phyloP scores from a whole-genome alignment of 2,888 invertebrate species.

The Xylophagus ater region DNA sequence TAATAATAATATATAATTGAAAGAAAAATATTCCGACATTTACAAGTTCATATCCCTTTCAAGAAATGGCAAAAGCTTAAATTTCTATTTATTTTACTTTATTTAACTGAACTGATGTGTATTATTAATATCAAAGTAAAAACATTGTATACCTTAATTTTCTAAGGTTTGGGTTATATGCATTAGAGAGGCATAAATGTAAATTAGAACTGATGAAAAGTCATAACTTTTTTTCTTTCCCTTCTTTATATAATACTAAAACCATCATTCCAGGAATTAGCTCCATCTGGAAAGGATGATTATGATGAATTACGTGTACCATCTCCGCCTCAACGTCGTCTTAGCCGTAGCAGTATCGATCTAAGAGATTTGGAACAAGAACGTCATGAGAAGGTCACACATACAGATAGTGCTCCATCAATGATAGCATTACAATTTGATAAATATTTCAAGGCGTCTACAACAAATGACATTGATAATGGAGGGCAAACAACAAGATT shows the following conservation, averaged over 20 bases:
- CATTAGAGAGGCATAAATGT: neutral
- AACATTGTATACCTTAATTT: no score
- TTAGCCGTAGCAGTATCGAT: slow-evolving; percentile 40
- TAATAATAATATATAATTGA: no score
- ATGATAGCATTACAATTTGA: slow-evolving; percentile 36
- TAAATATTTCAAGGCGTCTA: slow-evolving; percentile 24
- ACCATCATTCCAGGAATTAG: slow-evolving; percentile 36
- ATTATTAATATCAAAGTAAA: no score
- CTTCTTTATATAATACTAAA: no score
- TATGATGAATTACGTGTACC: slow-evolving; percentile 39
- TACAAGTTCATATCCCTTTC: no score
- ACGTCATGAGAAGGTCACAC: slow-evolving; percentile 38
- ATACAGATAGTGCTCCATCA: slow-evolving; percentile 40
- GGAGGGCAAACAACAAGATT: slow-evolving; percentile 6
- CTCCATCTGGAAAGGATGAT: slow-evolving; percentile 34
- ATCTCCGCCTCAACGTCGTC: slow-evolving; percentile 37
- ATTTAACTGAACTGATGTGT: no score
- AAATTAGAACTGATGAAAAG: slow-evolving; percentile 9
- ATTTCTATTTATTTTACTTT: no score
- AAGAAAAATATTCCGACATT: no score
- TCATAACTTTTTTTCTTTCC: slow-evolving; percentile 5
- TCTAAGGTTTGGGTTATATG: no score
- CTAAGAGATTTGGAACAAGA: slow-evolving; percentile 39
- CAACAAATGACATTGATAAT: neutral
- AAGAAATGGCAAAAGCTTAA: no score